Conservation (phyloP, 2,113 vertebrate genomes). For the Psilopogon haemacephalus region DNA sequence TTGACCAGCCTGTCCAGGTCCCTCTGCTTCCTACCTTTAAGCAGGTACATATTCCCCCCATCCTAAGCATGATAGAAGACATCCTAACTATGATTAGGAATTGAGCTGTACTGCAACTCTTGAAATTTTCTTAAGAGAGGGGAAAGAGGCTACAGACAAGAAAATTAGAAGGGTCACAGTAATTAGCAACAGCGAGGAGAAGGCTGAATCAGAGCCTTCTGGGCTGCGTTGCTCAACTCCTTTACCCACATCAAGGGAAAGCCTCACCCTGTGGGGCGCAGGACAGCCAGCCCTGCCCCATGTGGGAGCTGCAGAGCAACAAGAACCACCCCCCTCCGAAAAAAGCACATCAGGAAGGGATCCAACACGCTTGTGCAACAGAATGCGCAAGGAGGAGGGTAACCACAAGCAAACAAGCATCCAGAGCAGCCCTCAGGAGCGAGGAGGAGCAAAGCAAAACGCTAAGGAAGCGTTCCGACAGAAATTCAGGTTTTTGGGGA, state of each 20-base stretch:
- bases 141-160: background rate
- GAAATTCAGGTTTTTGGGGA: background rate
- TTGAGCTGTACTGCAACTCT: background rate
- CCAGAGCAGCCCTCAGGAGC: background rate
- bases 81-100: background rate
- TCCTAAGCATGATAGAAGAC: no score
- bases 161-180: conserved; percentile 38
- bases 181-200: background rate
- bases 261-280: background rate
- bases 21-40: no score
- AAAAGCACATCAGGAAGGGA: background rate
- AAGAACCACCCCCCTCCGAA: fast-evolving
- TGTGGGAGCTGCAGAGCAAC: background rate
- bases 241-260: conserved; percentile 45
- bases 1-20: no score
- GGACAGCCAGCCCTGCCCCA: background rate
- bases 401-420: fast-evolving
- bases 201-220: conserved; percentile 40
- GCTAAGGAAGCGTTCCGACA: fast-evolving
- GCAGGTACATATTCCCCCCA: no score
- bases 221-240: conserved; percentile 9
- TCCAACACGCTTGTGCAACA: fast-evolving
- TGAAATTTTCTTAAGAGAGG: background rate
- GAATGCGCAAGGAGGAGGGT: fast-evolving
- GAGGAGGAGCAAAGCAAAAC: background rate